Percentiles rank a stretch among this genome's conserved stretches.
These are phyloP conservation scores for Albula glossodonta DNA, from an alignment of 2,113 vertebrate genomes.

Conservation along the genomic window DNA sequence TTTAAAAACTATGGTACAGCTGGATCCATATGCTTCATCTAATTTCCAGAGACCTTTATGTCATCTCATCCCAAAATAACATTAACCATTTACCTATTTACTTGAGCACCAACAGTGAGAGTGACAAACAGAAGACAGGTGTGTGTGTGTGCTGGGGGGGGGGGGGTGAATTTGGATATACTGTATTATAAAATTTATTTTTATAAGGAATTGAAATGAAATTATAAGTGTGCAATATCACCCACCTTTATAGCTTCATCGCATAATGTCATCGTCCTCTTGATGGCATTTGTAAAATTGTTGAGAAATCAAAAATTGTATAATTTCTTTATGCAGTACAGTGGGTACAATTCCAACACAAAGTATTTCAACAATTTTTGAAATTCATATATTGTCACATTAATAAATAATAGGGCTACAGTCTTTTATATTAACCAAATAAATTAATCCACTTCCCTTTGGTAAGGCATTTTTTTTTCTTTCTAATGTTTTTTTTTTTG, in stretches of 20 bases:
- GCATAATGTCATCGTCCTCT: not conserved
- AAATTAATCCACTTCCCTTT: not conserved
- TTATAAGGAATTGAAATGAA: no score
- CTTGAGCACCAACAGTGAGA: no score
- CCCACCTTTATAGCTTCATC: not conserved
- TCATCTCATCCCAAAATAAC: not conserved
- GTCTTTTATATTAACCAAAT: not conserved
- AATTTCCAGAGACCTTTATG: not conserved
- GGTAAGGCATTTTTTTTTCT: not conserved
- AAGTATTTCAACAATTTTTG: not conserved
- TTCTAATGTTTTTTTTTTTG: no score
- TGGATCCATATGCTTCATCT: not conserved
- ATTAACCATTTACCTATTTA: not conserved
- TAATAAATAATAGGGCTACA: not conserved
- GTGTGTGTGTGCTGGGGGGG: no score
- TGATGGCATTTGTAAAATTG: not conserved
- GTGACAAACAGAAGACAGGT: no score
- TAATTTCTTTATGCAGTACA: not conserved
- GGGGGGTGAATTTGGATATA: no score
- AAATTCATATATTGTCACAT: not conserved
- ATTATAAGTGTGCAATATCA: not conserved
- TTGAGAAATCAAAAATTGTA: not conserved
- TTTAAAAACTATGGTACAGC: not conserved
- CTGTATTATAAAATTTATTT: no score
- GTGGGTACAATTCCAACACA: not conserved